Evolutionary conservation across 2,888 invertebrate genomes (phyloP).

Genomic region (Priocnemis perturbator): DNA sequence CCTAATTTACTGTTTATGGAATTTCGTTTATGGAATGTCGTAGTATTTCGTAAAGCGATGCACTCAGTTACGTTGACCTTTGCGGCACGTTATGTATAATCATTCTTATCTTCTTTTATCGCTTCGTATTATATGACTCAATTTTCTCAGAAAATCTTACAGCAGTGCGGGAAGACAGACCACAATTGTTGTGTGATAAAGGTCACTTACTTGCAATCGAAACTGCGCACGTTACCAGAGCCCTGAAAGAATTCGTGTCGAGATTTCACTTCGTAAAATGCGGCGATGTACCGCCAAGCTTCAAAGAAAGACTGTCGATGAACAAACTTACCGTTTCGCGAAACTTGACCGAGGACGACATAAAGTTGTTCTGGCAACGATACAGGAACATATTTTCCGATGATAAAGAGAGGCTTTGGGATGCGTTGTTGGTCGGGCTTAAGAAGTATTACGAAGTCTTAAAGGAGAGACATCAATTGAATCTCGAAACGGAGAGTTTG

Average conservation of each 20-base stretch:
- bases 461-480: conserved; percentile 82
- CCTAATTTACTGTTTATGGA: no score
- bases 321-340: conserved; percentile 77
- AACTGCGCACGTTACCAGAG: conserved; percentile 81
- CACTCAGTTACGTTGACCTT: no score
- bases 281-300: conserved; percentile 51
- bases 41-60: no score
- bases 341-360: conserved; percentile 77
- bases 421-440: conserved; percentile 80
- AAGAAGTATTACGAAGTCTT: conserved; percentile 81
- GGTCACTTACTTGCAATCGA: conserved; percentile 83
- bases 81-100: no score
- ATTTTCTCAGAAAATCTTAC: no score
- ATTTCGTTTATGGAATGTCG: no score
- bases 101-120: no score
- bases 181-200: conserved; percentile 57
- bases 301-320: conserved; percentile 69
- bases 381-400: conserved; percentile 80
- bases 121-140: no score
- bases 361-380: conserved; percentile 82
- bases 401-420: conserved; percentile 84
- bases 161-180: no score
- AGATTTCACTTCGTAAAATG: conserved; percentile 68
- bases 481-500: conserved; percentile 81
- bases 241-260: conserved; percentile 80